Conservation (phyloP, 2,888 invertebrate species). For the Ophion ellenae region DNA sequence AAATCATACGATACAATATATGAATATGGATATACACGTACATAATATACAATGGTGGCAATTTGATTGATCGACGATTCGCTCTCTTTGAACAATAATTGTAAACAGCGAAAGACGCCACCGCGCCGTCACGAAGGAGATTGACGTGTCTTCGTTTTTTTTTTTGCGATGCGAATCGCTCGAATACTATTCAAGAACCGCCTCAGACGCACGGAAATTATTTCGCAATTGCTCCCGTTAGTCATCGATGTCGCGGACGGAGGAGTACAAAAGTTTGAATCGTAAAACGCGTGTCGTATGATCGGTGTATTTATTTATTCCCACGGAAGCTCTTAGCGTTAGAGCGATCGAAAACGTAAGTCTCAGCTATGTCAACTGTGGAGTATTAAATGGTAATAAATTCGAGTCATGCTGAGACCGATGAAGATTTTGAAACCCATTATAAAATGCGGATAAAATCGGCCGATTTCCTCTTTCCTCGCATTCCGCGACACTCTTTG, state of each 20-base stretch:
- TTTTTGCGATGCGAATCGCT: not conserved
- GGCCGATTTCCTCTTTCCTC: slow-evolving; percentile 25
- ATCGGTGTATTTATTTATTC: not conserved
- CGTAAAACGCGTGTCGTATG: not conserved
- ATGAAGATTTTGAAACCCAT: slow-evolving; percentile 65
- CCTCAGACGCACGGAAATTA: not conserved
- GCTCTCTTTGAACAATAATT: not conserved
- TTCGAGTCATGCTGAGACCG: slow-evolving; percentile 63
- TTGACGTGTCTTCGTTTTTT: not conserved
- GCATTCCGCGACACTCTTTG: not conserved
- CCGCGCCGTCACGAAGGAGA: not conserved
- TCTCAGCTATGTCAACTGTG: slow-evolving; percentile 68
- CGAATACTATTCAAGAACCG: not conserved
- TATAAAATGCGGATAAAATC: slow-evolving; percentile 63
- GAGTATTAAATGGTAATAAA: slow-evolving; percentile 74
- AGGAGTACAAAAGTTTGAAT: not conserved
- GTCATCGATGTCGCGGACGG: not conserved
- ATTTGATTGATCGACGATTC: not conserved
- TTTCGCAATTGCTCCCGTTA: not conserved
- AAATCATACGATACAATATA: slow-evolving; percentile 5
- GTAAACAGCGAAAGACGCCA: slow-evolving; percentile 1
- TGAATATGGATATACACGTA: not conserved
- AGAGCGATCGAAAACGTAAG: slow-evolving; percentile 37
- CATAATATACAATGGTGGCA: not conserved
- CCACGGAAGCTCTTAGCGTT: not conserved